Evolutionary conservation across 2,113 vertebrate genomes (phyloP).

Genomic region (Pollimyrus isidori): DNA sequence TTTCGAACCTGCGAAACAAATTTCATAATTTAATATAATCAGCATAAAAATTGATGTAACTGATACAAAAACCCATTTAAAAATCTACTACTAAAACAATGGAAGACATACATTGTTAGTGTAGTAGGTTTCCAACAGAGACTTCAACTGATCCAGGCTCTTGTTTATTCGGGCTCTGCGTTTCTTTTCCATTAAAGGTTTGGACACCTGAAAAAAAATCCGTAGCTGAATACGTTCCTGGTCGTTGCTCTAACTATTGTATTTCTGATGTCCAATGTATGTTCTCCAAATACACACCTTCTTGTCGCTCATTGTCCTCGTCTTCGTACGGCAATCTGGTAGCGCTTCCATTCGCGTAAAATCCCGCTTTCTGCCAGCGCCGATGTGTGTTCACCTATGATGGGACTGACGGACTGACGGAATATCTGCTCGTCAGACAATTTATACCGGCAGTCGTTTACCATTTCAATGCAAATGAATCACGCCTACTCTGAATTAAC

Average conservation of each 20-base stretch:
- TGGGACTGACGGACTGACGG: conserved; percentile 40
- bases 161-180: conserved; percentile 78
- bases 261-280: neutral
- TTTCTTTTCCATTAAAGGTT: conserved; percentile 85
- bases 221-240: neutral
- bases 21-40: neutral
- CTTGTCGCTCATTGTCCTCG: conserved; percentile 39
- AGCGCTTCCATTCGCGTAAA: conserved; percentile 50
- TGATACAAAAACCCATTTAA: neutral
- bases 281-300: conserved; percentile 44
- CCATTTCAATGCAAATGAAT: conserved; percentile 60
- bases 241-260: neutral
- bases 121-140: conserved; percentile 71
- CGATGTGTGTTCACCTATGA: conserved; percentile 9
- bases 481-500: neutral
- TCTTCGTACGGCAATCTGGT: conserved; percentile 42
- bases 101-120: conserved; percentile 65
- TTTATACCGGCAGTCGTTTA: conserved; percentile 62
- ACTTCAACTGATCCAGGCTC: conserved; percentile 73
- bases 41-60: neutral
- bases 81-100: neutral
- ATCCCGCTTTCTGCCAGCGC: conserved; percentile 3
- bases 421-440: conserved; percentile 24
- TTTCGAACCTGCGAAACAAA: conserved; percentile 68
- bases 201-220: conserved; percentile 62